Evolutionary conservation across 1,140 invertebrate genomes (phyloP).

Genomic region (Pissodes strobi): DNA sequence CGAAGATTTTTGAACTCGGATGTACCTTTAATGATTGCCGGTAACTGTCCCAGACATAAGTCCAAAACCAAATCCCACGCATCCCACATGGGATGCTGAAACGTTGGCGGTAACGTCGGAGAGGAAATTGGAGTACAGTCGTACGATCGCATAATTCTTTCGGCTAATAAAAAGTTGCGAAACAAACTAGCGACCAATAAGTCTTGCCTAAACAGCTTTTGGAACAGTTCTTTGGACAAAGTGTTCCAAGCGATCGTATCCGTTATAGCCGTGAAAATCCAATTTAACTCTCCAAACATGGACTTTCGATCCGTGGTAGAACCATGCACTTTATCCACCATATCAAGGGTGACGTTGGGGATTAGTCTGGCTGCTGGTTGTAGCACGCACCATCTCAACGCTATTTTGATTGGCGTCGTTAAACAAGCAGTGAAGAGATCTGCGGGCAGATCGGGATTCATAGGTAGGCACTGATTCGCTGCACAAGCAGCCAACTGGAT

Average conservation of each 20-base stretch:
- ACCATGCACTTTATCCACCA: slow-evolving; percentile 95
- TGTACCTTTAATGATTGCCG: slow-evolving; percentile 53
- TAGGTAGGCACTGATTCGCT: slow-evolving; percentile 89
- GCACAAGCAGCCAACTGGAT: slow-evolving; percentile 96
- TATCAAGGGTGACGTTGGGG: slow-evolving; percentile 77
- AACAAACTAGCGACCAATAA: slow-evolving; percentile 97
- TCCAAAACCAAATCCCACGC: slow-evolving; percentile 98
- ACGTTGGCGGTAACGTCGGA: slow-evolving; percentile 87
- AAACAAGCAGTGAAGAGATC: slow-evolving; percentile 98
- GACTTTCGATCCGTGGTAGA: slow-evolving; percentile 92
- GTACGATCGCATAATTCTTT: slow-evolving; percentile 94
- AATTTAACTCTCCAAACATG: slow-evolving; percentile 98
- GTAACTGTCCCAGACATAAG: slow-evolving; percentile 71
- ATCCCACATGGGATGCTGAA: slow-evolving; percentile 90
- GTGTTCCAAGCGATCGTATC: slow-evolving; percentile 99
- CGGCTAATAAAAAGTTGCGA: slow-evolving; percentile 95
- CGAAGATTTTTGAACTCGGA: slow-evolving; percentile 76
- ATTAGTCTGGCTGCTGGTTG: slow-evolving; percentile 79
- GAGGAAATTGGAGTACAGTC: slow-evolving; percentile 93
- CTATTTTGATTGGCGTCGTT: slow-evolving; percentile 97
- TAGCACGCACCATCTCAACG: slow-evolving; percentile 91
- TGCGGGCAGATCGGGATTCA: slow-evolving; percentile 97
- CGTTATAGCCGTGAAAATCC: slow-evolving; percentile 99
- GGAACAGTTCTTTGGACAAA: slow-evolving; percentile 91
- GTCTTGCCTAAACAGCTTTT: slow-evolving; percentile 96